A percentile compares a stretch with the other conserved stretches of the same genome.
These are phyloP conservation scores for Catharus minimus DNA, from an alignment of 2,113 vertebrate genomes.

Conservation along the genomic window DNA sequence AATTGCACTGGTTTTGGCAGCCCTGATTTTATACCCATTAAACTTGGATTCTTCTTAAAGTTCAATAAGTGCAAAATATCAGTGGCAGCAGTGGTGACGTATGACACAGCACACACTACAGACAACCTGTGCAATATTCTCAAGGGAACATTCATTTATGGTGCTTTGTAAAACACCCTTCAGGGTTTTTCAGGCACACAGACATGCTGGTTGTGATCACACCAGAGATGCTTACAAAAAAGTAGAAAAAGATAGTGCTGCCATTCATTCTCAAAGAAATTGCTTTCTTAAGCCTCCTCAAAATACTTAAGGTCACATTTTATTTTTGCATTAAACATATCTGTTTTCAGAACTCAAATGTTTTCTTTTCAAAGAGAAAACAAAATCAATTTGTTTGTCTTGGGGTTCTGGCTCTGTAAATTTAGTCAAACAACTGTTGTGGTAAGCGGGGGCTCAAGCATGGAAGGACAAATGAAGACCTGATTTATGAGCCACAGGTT, in stretches of 20 bases:
- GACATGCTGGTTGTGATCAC: background rate
- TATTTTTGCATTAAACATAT: background rate
- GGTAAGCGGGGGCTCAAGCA: background rate
- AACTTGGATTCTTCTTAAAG: background rate
- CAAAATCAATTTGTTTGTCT: slow-evolving; percentile 6
- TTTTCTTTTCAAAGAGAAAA: slow-evolving; percentile 13
- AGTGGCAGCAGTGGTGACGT: background rate
- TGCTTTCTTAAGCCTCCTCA: background rate
- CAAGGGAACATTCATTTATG: background rate
- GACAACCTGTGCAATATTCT: background rate
- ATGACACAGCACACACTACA: background rate
- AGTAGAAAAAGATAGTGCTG: background rate
- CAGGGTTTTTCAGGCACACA: background rate
- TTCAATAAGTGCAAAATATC: background rate
- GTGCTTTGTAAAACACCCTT: background rate
- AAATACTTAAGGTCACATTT: slow-evolving; percentile 24
- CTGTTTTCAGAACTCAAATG: background rate
- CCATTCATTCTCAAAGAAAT: background rate
- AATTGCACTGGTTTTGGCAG: background rate
- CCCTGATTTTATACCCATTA: background rate
- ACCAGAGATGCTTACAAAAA: background rate
- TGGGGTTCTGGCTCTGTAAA: background rate
- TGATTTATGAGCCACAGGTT: slow-evolving; percentile 10
- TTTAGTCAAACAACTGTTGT: background rate
- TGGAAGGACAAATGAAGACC: background rate